Base-by-base conservation (phyloP, 2,888 invertebrate species). In the Pimpla rufipes region DNA sequence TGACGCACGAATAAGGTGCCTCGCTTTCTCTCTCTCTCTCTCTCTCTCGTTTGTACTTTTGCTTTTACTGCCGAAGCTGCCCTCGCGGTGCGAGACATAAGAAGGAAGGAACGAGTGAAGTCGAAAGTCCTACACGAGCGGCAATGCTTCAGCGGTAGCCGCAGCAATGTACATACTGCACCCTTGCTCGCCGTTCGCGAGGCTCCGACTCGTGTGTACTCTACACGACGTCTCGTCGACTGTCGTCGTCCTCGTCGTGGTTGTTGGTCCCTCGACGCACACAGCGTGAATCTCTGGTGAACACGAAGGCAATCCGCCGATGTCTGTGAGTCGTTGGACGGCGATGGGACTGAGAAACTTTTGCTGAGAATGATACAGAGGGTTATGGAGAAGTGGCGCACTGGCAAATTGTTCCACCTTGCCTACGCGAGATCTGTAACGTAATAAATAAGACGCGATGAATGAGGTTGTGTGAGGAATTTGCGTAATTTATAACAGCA, bases 331-430 rank as follows among this genome's bases (percentile, higher is more conserved):
- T 21, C 42, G 42, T n/a, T 55, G 70, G 55, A 70, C 21, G 52
- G 37, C 76, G 37, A 11, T 37, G 29, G 18, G 11, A 37, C 45
- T 37, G 71, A n/a, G 50, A 70, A 71, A 79, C 79, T 81, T n/a
- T 52, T 47, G 40, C 70, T 66, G 29, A 71, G 45, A 83, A 76
- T 80, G 73, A 83, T 77, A 70, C 59, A 74, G 59, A 52, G 81
- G 50, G 37, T 55, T 64, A 68, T 45, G 62, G 66, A 78, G 55
- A 79, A 84, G 84, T 79, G 79, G 62, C 74, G 52, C 67, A 64
- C 74, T 79, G 86, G 82, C 85, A 81, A 85, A 81, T 83, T 86
- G 77, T 80, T 74, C 67, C 67, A 82, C 66, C 79, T 85, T 80
- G 47, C 77, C 71, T 66, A 75, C 66, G 59, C 59, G 62, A 42